Percentiles rank a stretch among this genome's conserved stretches.
phyloP scores from a whole-genome alignment of 2,888 invertebrate species.

The Ichneumoninae sp. region DNA sequence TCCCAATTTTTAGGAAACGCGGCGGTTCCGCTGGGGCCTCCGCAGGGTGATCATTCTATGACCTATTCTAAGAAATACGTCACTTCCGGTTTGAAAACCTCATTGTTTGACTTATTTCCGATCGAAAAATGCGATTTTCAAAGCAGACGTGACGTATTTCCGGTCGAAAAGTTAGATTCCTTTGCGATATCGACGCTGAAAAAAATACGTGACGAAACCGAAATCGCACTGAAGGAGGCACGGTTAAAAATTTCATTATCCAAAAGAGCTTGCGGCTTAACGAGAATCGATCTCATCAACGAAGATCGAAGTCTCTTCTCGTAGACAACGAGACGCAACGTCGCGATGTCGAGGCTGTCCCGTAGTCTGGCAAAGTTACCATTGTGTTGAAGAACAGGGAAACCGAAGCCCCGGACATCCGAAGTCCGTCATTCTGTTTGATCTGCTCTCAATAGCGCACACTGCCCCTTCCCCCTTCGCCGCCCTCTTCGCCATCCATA shows the following conservation, averaged over 20 bases:
- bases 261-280: not conserved
- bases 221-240: not conserved
- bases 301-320: conserved; percentile 1
- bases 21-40: too few species aligned
- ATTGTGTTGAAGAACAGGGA: conserved; percentile 52
- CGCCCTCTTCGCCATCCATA: not conserved
- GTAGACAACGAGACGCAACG: not conserved
- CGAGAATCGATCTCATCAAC: not conserved
- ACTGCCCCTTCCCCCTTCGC: not conserved
- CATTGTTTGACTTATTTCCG: too few species aligned
- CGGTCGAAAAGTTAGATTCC: too few species aligned
- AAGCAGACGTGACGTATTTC: not conserved
- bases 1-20: not conserved
- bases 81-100: too few species aligned
- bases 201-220: not conserved
- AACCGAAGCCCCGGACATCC: conserved; percentile 54
- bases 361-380: conserved; percentile 36
- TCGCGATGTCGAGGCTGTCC: conserved; percentile 17
- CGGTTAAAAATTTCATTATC: not conserved
- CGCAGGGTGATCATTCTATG: too few species aligned
- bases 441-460: conserved; percentile 41
- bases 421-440: conserved; percentile 53
- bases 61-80: too few species aligned
- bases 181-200: not conserved
- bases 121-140: too few species aligned